Percentiles rank a stretch among this genome's conserved stretches.
phyloP scores from a whole-genome alignment of 2,113 vertebrate species.

The Pomatostomus ruficeps region DNA sequence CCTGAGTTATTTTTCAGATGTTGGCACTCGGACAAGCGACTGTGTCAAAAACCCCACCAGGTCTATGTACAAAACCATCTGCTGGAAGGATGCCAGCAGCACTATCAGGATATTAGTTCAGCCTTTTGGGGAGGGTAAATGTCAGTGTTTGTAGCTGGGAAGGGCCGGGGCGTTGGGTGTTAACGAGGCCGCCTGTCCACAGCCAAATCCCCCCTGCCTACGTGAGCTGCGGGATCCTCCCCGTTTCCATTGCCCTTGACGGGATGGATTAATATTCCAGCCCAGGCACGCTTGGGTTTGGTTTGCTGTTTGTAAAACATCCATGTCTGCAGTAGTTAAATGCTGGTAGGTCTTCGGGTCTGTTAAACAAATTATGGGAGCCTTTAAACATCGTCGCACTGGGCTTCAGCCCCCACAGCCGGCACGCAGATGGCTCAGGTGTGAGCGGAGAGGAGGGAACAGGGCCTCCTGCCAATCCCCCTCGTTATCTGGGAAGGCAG shows the following conservation, averaged over 20 bases:
- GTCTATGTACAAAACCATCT: constrained; percentile 11
- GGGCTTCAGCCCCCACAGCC: neutral
- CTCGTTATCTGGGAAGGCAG: neutral
- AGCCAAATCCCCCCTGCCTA: neutral
- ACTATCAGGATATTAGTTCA: neutral
- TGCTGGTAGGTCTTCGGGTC: neutral
- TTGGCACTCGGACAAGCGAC: constrained; percentile 17
- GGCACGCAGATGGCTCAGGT: neutral
- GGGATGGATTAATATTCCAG: constrained; percentile 5
- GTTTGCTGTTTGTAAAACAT: neutral
- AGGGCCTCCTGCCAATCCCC: neutral
- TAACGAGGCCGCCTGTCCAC: neutral
- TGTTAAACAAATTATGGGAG: neutral
- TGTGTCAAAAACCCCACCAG: constrained; percentile 33
- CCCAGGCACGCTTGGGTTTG: neutral
- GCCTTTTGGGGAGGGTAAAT: constrained; percentile 21
- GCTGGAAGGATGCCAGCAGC: constrained; percentile 35
- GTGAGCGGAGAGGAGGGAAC: neutral
- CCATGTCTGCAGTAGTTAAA: neutral
- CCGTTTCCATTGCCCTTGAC: neutral
- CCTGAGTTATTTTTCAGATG: neutral
- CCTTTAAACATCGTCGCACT: neutral
- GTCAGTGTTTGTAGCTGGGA: neutral
- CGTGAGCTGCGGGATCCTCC: accelerated
- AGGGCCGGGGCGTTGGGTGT: neutral